Evolutionary conservation across 2,888 invertebrate genomes (phyloP).

Genomic region (Chirona hameri): DNA sequence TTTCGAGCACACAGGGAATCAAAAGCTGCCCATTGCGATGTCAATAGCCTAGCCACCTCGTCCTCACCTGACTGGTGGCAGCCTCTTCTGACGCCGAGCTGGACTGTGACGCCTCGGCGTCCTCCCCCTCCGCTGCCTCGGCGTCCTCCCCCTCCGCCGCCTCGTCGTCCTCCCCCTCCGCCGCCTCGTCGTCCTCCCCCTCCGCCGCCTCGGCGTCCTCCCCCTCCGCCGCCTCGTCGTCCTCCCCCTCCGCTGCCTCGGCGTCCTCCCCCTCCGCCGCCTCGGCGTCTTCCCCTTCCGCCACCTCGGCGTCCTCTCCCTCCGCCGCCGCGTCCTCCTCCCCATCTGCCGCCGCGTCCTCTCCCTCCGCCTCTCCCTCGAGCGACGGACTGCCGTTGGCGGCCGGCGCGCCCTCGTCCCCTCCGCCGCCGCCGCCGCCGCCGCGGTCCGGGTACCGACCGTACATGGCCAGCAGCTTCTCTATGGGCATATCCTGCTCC

Average conservation of each 20-base stretch:
- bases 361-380: conserved; percentile 34
- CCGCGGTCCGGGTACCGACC: conserved; percentile 53
- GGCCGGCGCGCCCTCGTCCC: neutral
- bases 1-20: too few relatives aligned
- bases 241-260: neutral
- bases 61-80: neutral
- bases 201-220: conserved; percentile 41
- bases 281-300: conserved; percentile 43
- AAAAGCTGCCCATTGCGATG: too few relatives aligned
- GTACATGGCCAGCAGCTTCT: conserved; percentile 85
- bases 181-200: conserved; percentile 37
- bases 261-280: too few relatives aligned
- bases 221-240: conserved; percentile 33
- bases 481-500: conserved; percentile 95
- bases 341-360: conserved; percentile 34
- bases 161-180: conserved; percentile 40
- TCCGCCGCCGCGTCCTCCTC: conserved; percentile 30
- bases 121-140: conserved; percentile 45
- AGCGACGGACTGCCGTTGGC: neutral
- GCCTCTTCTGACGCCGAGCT: neutral
- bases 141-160: conserved; percentile 39
- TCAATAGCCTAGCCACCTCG: neutral
- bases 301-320: conserved; percentile 41
- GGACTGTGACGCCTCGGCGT: conserved; percentile 43
- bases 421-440: neutral